phyloP scores from a whole-genome alignment of 2,888 invertebrate genomes.

The Chesias legatella region DNA sequence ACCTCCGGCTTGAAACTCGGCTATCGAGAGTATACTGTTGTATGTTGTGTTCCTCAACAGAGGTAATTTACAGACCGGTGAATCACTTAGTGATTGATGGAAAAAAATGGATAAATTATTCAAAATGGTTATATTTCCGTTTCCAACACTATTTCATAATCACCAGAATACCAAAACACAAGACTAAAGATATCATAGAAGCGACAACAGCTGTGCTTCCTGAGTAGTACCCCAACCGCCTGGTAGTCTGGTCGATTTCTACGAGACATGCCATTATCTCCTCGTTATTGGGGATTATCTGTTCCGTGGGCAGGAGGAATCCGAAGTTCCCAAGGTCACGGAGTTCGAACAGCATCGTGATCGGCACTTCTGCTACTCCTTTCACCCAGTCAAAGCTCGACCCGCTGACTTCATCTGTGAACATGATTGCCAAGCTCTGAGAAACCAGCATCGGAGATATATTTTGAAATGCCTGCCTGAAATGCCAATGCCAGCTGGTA shows the following conservation, averaged over 20 bases:
- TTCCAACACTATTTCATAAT: constrained; percentile 14
- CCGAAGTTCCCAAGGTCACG: constrained; percentile 76
- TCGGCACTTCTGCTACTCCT: constrained; percentile 70
- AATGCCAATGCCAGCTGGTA: too few species aligned
- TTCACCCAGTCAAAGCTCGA: constrained; percentile 80
- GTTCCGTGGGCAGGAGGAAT: constrained; percentile 72
- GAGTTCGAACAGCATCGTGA: constrained; percentile 79
- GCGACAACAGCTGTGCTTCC: constrained; percentile 20
- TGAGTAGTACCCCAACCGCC: constrained; percentile 37
- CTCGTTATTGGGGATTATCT: constrained; percentile 68
- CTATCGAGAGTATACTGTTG: too few species aligned
- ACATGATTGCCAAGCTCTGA: background rate
- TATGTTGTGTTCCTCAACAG: too few species aligned
- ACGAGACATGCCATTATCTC: constrained; percentile 64
- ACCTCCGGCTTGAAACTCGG: too few species aligned
- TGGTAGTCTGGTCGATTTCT: constrained; percentile 50
- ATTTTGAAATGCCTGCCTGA: too few species aligned
- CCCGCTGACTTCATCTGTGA: constrained; percentile 62
- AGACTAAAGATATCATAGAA: constrained; percentile 26
- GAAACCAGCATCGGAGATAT: too few species aligned
- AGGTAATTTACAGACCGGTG: too few species aligned
- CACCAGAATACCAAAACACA: constrained; percentile 25
- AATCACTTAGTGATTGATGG: too few species aligned
- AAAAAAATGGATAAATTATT: too few species aligned
- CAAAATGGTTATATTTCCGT: too few species aligned